phyloP scores from a whole-genome alignment of 2,113 vertebrate genomes.

The Heterotis niloticus region DNA sequence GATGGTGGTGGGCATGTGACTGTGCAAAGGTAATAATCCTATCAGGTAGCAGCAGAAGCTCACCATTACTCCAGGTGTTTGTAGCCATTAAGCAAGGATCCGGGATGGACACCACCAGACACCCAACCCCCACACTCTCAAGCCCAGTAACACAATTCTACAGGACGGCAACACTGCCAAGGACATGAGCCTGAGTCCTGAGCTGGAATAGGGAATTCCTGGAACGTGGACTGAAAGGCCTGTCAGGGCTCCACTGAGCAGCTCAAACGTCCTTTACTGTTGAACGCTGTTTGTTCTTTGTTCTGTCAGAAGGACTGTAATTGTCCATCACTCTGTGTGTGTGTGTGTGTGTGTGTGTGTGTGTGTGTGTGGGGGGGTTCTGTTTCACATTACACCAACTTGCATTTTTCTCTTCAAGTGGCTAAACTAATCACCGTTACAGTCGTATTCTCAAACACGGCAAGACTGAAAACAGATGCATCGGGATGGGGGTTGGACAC shows the following conservation, averaged over 20 bases:
- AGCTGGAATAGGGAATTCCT: neutral
- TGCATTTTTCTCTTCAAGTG: neutral
- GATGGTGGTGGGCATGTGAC: neutral
- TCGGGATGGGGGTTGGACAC: conserved; percentile 44
- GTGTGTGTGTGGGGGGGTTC: neutral
- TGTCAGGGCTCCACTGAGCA: neutral
- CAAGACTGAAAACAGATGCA: conserved; percentile 25
- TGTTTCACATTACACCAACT: neutral
- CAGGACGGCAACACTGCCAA: neutral
- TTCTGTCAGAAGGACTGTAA: neutral
- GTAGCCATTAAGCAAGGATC: neutral
- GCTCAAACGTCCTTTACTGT: no score
- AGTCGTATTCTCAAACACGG: neutral
- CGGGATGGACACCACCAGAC: conserved; percentile 23
- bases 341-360: neutral
- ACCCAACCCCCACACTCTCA: neutral
- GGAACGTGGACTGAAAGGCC: neutral
- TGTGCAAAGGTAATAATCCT: conserved; percentile 21
- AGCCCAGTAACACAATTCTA: neutral
- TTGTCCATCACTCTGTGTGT: neutral
- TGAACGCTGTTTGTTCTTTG: neutral
- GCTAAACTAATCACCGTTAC: neutral
- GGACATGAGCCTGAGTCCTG: neutral
- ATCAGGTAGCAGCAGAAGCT: conserved; percentile 9
- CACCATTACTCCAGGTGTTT: neutral